These are phyloP conservation scores for Machimus rusticus DNA, from an alignment of 2,888 invertebrate genomes.

Conservation along the genomic window DNA sequence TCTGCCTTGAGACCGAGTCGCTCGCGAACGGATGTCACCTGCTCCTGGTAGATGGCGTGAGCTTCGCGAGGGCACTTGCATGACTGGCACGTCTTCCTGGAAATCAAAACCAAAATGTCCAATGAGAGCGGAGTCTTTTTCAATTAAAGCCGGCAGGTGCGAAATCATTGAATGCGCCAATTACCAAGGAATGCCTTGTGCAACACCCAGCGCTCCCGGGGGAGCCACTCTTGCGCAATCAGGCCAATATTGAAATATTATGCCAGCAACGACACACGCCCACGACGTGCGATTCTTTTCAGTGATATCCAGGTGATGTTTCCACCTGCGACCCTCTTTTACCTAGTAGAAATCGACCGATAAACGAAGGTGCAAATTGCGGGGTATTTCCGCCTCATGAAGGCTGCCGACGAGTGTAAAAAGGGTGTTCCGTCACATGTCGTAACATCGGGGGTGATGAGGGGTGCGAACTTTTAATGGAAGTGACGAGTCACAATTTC, in stretches of 20 bases:
- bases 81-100: constrained; percentile 90
- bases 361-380: too few relatives aligned
- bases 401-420: neutral
- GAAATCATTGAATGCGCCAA: neutral
- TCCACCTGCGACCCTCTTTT: neutral
- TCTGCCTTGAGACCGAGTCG: constrained; percentile 72
- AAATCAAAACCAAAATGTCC: neutral
- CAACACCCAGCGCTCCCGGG: neutral
- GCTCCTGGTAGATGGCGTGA: constrained; percentile 90
- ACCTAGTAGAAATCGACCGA: neutral
- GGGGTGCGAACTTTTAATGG: neutral
- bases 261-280: neutral
- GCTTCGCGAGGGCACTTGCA: constrained; percentile 91
- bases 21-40: constrained; percentile 80
- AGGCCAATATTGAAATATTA: neutral
- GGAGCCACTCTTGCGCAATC: neutral
- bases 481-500: neutral
- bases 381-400: too few relatives aligned
- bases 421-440: neutral
- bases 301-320: neutral
- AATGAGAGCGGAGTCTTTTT: neutral
- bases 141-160: neutral
- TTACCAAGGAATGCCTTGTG: neutral
- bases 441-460: neutral
- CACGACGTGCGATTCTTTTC: neutral